Percentiles rank a stretch among this genome's conserved stretches.
Conservation (phyloP, 2,113 vertebrate genomes). For the Apodemus sylvaticus region DNA sequence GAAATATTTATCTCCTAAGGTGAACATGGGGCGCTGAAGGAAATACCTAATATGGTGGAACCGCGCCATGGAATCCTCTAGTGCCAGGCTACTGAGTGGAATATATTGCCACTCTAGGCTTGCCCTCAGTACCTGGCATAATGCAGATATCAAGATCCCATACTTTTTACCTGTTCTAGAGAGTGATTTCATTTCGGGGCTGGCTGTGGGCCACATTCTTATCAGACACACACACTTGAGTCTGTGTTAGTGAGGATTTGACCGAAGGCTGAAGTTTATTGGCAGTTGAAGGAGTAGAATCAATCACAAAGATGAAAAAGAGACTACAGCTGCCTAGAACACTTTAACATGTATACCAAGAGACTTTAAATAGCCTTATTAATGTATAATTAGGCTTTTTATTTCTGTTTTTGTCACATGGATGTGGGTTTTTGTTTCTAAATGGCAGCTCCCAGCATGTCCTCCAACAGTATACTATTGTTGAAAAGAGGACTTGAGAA, state of each 20-base stretch:
- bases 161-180: not conserved
- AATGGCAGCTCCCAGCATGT: not conserved
- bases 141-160: not conserved
- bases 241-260: not conserved
- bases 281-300: not conserved
- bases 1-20: not conserved
- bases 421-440: not conserved
- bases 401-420: not conserved
- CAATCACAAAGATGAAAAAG: not conserved
- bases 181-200: not conserved
- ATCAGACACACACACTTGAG: not conserved
- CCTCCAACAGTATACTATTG: not conserved
- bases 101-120: not conserved
- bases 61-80: not conserved
- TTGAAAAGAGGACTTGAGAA: not conserved
- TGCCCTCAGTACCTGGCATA: not conserved
- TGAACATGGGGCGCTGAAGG: not conserved
- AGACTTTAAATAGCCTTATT: constrained; percentile 41
- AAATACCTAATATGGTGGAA: not conserved
- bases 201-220: not conserved
- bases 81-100: not conserved
- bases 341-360: not conserved
- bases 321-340: not conserved
- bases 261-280: not conserved
- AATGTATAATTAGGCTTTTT: constrained; percentile 1